Evolutionary conservation across 1,140 invertebrate species (phyloP), one percentile per base, ranked within the genome.

Genomic region (Tachypleus tridentatus): DNA sequence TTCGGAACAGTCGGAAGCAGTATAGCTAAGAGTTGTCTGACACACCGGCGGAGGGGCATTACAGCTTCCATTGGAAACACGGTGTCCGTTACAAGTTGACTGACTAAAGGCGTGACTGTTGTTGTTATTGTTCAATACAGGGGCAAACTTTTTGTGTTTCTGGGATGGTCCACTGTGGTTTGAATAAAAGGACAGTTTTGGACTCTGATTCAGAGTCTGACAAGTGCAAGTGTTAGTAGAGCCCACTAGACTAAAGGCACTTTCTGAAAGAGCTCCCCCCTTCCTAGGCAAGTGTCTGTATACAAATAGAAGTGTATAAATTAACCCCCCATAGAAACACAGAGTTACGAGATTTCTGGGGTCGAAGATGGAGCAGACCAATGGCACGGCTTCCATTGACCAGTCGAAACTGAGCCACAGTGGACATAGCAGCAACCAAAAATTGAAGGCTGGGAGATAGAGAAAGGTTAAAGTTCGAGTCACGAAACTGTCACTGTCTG

Each of bases 351-450:
- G 72, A 74, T 93, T 93, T 60, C 92, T 79, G 0, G 81, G 74
- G 77, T 97, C 93, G 64, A 81, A 79, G 4, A 90, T 60, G 4
- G 82, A 81, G 2, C 82, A 84, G 65, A 97, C 82, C 62, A 88
- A 80, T 1, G 91, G 89, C 69, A 97, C 85, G 1, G 92, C 86
- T 69, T 93, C 91, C 93, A 96, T 96, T 4, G 91, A 92, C 93
- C 93, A 97, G 74, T 97, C 93, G 75, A 94, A 96, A 74, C 91
- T 93, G 49, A 97, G 78, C 58, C 84, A 84, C 68, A 83, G 83
- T 7, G 93, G 93, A 72, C 84, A 90, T 3, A 94, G 73, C 49
- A 97, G 76, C 70, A 97, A 82, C 72, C 83, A 82, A 66, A 90
- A 85, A 76, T 94, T 95, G 69, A 93, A 87, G 4, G 87, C 85